Base-by-base conservation (phyloP, 2,888 invertebrate genomes). In the Callyntrura guangdongensis region DNA sequence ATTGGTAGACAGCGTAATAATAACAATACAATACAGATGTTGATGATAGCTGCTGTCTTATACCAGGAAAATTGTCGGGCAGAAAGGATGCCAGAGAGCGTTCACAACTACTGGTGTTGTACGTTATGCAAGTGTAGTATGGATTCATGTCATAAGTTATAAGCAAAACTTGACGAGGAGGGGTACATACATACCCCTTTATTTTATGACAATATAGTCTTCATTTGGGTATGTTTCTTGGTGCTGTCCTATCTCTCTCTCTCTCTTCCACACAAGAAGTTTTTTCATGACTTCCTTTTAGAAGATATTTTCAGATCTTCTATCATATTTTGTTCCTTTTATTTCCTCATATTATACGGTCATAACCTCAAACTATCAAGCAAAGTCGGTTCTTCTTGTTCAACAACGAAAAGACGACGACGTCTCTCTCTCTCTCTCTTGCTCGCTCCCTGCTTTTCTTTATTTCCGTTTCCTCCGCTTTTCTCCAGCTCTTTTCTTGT, bases 271-370 rank as follows among this genome's bases (percentile, higher is more conserved):
- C 20, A 64, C 47, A 14, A 36, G 49, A 81, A 69, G n/a, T 61
- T 82, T 88, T 88, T 82, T 89, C 83, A 88, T 74, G 89, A 74
- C 74, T 83, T 89, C 89, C 83, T 83, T 45, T 47, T 47, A 89
- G 22, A 79, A 74, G 27, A 89, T 82, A 89, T 89, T 89, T 74
- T 83, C 61, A 83, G 81, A 64, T 88, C 87, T 87, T 81, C 79
- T 79, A 56, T 81, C 87, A 87, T 87, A 79, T 87, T 87, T 87
- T 87, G 87, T 87, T 81, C 87, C 87, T 81, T 88, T 88, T 89
- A 72, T 83, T 89, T 74, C 83, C 82, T 74, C 83, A 25, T 83
- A 83, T 89, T 83, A 89, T 82, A 89, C 89, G 83, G 89, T 72
- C 81, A 74, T 89, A 89, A 89, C 89, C 83, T 89, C 72, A 89